Evolutionary conservation across 1,140 invertebrate genomes (phyloP), one percentile per base, ranked within the genome.

Genomic region (Caenorhabditis briggsae): DNA sequence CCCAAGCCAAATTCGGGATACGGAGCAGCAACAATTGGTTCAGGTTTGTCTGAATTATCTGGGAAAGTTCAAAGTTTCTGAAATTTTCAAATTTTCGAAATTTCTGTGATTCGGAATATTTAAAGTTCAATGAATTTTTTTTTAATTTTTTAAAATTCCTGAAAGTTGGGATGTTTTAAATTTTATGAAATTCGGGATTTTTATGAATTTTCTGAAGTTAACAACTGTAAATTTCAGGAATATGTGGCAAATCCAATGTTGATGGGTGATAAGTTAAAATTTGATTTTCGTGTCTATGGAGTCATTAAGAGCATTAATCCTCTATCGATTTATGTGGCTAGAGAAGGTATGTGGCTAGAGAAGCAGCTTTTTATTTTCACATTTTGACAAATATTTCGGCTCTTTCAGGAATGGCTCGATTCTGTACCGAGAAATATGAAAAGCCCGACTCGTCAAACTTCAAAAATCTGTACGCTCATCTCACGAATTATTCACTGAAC

Each of bases 401-500:
- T 6, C 23, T 64, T 50, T 14, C 0, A 82, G 88, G 88, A 85
- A 88, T 88, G 88, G 86, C 88, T 23, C 48, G 88, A 6, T 88
- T 88, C 89, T 93, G 93, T 58, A 94, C 94, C 5, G 87, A 93
- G 56, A 92, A 93, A 55, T 94, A 94, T 87, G 64, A 82, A 23
- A 86, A 84, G 65, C 92, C 92, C 23, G 90, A 89, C 18, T 70
- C 89, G 18, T 82, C 83, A 20, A 94, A 94, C 85, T 88, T 93
- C 41, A 89, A 92, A 82, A 93, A 94, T 85, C 89, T 92, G 5
- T 94, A 91, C 87, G 93, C 93, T 90, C 94, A 94, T 91, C 90
- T 94, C 83, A 94, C 94, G 20, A 94, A 94, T 89, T 94, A 94
- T 89, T 94, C 94, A 0, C 89, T 94, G 55, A 94, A 94, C 86